Base-by-base conservation (phyloP, 2,888 invertebrate species). In the Oligia strigilis region DNA sequence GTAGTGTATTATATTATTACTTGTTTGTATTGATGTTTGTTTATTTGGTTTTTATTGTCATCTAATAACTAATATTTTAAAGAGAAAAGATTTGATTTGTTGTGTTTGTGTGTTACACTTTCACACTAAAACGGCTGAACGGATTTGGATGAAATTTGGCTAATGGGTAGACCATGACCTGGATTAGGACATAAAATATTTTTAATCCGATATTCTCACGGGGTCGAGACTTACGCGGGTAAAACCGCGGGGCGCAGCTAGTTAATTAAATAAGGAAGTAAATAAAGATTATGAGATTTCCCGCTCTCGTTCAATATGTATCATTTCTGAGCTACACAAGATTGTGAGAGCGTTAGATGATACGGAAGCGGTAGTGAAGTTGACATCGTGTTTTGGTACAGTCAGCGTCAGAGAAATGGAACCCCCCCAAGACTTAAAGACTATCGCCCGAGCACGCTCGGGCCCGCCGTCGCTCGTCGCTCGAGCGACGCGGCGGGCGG, bases 331-430 rank as follows among this genome's bases (percentile, higher is more conserved):
- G 14, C 40, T 11, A 9, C 67, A 64, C 62, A 17, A 72, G 43
- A 75, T 23, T 58, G 17, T 17, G 36, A 19, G 55, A 58, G 64
- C 19, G 72, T 71, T 58, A 58, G 55, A 46, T 52, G n/a, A 65
- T 36, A 80, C 75, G 83, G 86, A 83, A 85, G 70, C 67, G 67
- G 49, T 14, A 69, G 29, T 73, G 11, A 23, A 36, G 58, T 70
- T 83, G 78, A 77, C 84, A 77, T 75, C 67, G 40, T 70, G 64
- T 71, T 80, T 77, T 74, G n/a, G 29, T 19, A n/a, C n/a, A n/a
- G n/a, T n/a, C n/a, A n/a, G n/a, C n/a, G n/a, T n/a, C n/a, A n/a
- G n/a, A n/a, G n/a, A n/a, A n/a, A n/a, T n/a, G n/a, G n/a, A n/a
- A n/a, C n/a, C n/a, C n/a, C n/a, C n/a, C n/a, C n/a, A n/a, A n/a